A percentile compares a stretch with the other conserved stretches of the same genome.
These are phyloP conservation scores for Macrophya annulata DNA, from an alignment of 2,888 invertebrate genomes.

Conservation along the genomic window DNA sequence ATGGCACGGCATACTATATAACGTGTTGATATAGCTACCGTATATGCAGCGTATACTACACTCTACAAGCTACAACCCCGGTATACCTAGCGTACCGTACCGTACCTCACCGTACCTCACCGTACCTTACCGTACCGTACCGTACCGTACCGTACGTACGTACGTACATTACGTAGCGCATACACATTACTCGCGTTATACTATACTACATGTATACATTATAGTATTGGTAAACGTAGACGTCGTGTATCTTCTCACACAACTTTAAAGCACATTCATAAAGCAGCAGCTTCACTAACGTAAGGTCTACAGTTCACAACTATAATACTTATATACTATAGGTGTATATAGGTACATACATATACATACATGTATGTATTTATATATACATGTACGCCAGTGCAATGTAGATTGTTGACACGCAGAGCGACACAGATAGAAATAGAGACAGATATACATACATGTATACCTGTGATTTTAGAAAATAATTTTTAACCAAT, in stretches of 20 bases:
- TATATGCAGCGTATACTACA: conserved; percentile 10
- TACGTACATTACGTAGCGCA: too few species aligned
- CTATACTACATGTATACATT: too few species aligned
- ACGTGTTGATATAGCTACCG: conserved; percentile 15
- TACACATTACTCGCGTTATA: background rate
- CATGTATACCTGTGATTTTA: conserved; percentile 58
- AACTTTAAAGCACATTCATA: conserved; percentile 1
- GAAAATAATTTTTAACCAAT: background rate
- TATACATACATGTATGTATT: too few species aligned
- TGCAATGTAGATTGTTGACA: conserved; percentile 9
- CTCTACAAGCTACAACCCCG: background rate
- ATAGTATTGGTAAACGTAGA: background rate
- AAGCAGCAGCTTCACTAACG: conserved; percentile 1
- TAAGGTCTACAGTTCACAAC: background rate
- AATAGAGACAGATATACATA: conserved; percentile 58
- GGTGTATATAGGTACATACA: too few species aligned
- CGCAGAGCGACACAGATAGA: conserved; percentile 57
- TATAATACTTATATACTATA: background rate
- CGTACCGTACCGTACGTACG: too few species aligned
- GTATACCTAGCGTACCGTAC: background rate
- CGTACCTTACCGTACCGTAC: too few species aligned
- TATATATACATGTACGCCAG: background rate
- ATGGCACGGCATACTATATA: background rate
- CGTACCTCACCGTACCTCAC: too few species aligned
- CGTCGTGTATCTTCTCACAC: conserved; percentile 2